Evolutionary conservation across 2,888 invertebrate genomes (phyloP), one percentile per base, ranked within the genome.

Genomic region (Caenorhabditis japonica): DNA sequence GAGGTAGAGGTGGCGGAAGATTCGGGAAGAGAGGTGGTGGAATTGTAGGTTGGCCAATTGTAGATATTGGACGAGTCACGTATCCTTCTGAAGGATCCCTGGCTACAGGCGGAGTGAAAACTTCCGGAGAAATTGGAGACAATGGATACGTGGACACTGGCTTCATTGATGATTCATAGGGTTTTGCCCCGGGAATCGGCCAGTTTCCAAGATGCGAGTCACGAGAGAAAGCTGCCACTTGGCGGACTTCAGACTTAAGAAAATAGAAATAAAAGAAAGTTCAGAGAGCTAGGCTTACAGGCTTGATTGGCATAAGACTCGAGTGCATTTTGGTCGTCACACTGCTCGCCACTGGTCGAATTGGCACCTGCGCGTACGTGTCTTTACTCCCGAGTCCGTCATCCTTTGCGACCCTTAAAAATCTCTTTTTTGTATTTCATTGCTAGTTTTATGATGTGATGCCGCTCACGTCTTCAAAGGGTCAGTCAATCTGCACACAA

Each of bases 401-500:
- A 38, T 73, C 66, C 12, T 66, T 73, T 1, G 41, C 47, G 3
- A 47, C 41, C 17, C 66, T 73, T 39, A 49, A n/a, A n/a, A n/a
- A n/a, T n/a, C n/a, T n/a, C n/a, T n/a, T n/a, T n/a, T n/a, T n/a
- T n/a, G n/a, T n/a, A n/a, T n/a, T n/a, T n/a, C n/a, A n/a, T n/a
- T n/a, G n/a, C n/a, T n/a, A n/a, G n/a, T n/a, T n/a, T n/a, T n/a
- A n/a, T n/a, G n/a, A n/a, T n/a, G n/a, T n/a, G n/a, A n/a, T n/a
- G n/a, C n/a, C n/a, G 33, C 55, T 58, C 38, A 68, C 68, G 52
- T 52, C 56, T 74, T 76, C 43, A 61, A 30, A 15, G 70, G 71
- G 41, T 77, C 77, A 12, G 81, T 81, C 46, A 83, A 64, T 43
- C 84, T 83, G 74, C 87, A 87, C 19, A 87, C 81, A 71, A 87